Percentiles rank a stretch among this genome's conserved stretches.
Evolutionary conservation across 2,888 invertebrate species (phyloP).

Genomic region (Heteromurus nitidus): DNA sequence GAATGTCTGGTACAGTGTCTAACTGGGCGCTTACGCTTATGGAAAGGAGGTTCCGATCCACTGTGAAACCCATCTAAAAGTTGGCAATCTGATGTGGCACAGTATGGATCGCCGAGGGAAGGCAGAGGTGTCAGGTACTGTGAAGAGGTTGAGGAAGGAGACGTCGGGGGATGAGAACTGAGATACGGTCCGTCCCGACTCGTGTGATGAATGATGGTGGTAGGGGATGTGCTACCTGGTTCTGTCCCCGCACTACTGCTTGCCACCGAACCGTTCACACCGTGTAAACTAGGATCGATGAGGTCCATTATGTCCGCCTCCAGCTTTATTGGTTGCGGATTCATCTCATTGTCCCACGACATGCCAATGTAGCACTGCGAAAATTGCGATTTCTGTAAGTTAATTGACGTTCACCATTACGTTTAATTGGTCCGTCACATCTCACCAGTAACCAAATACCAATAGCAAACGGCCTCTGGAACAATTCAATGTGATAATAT

Average conservation of each 20-base stretch:
- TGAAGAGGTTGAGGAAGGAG: constrained; percentile 34
- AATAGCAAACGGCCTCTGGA: too few relatives aligned
- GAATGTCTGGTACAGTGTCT: background rate
- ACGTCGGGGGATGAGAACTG: background rate
- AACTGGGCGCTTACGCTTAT: constrained; percentile 66
- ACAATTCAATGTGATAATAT: constrained; percentile 4
- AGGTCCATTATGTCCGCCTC: constrained; percentile 71
- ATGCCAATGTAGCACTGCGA: constrained; percentile 67
- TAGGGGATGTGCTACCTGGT: constrained; percentile 40
- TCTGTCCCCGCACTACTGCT: background rate
- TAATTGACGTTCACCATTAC: background rate
- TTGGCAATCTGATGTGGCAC: constrained; percentile 60
- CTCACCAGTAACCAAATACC: too few relatives aligned
- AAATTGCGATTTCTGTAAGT: background rate
- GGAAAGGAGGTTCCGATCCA: constrained; percentile 61
- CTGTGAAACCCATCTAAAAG: constrained; percentile 67
- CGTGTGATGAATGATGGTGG: constrained; percentile 59
- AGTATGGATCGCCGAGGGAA: constrained; percentile 66
- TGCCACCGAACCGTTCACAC: background rate
- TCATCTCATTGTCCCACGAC: constrained; percentile 69
- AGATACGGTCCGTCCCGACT: constrained; percentile 19
- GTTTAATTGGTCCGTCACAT: too few relatives aligned
- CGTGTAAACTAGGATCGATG: constrained; percentile 57
- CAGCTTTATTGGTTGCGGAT: constrained; percentile 66
- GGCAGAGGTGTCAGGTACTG: constrained; percentile 70